Conservation (phyloP, 2,888 invertebrate species). For the Priocnemis perturbator region DNA sequence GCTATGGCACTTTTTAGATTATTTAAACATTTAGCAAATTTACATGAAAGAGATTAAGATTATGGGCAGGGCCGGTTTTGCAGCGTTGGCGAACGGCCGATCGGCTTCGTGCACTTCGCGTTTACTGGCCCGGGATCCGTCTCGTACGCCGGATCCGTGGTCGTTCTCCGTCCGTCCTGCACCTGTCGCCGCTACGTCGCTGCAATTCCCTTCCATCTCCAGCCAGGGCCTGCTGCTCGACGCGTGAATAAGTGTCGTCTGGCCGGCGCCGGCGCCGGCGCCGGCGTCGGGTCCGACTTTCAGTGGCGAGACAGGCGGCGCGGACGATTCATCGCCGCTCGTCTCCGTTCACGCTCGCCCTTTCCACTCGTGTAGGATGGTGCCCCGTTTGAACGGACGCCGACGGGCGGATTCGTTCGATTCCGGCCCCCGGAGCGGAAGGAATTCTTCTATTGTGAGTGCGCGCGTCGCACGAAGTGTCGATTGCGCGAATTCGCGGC, state of each 20-base stretch:
- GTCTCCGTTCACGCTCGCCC: neutral
- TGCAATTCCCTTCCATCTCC: too few relatives aligned
- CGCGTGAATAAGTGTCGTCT: too few relatives aligned
- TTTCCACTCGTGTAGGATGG: neutral
- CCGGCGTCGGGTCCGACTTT: slow-evolving; percentile 1
- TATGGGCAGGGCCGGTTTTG: slow-evolving; percentile 69
- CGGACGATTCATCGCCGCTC: slow-evolving; percentile 4
- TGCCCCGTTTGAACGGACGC: neutral
- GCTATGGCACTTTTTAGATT: slow-evolving; percentile 76
- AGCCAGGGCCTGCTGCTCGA: too few relatives aligned
- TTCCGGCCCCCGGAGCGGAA: too few relatives aligned
- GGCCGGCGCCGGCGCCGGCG: too few relatives aligned
- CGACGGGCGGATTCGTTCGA: neutral
- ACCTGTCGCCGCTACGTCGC: neutral
- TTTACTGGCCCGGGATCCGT: neutral
- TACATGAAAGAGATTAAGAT: slow-evolving; percentile 76
- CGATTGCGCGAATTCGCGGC: slow-evolving; percentile 15
- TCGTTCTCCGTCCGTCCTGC: neutral
- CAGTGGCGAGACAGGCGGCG: slow-evolving; percentile 2
- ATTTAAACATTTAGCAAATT: slow-evolving; percentile 76
- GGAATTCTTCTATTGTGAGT: too few relatives aligned
- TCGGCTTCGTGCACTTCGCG: slow-evolving; percentile 1
- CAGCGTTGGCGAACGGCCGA: slow-evolving; percentile 25
- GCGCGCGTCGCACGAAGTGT: too few relatives aligned
- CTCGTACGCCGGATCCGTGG: neutral